Conservation (phyloP, 1,140 invertebrate species). For the Spodoptera litura region DNA sequence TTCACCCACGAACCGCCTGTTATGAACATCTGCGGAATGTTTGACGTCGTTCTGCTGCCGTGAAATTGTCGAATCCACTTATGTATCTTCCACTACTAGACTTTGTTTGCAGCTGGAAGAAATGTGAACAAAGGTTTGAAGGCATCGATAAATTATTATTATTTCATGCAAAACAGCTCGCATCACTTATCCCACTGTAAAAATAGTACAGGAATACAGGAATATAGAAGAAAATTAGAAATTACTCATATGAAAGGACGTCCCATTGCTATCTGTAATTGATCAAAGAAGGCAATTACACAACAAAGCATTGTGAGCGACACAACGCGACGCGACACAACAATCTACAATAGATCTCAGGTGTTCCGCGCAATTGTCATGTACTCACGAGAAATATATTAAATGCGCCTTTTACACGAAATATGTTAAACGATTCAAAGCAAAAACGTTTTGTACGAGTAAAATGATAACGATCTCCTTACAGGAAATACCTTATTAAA, state of each 20-base stretch:
- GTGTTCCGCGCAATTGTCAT: conserved; percentile 33
- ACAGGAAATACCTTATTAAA: no score
- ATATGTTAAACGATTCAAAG: conserved; percentile 5
- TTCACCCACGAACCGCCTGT: background rate
- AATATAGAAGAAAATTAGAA: conserved; percentile 34
- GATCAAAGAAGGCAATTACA: conserved; percentile 44
- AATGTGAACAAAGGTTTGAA: background rate
- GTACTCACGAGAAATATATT: conserved; percentile 13
- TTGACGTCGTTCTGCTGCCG: background rate
- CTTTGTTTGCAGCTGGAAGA: background rate
- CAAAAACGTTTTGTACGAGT: background rate
- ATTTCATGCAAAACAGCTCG: background rate
- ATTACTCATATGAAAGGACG: conserved; percentile 37
- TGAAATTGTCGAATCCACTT: conserved; percentile 9
- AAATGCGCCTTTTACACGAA: background rate
- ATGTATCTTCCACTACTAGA: background rate
- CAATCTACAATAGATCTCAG: conserved; percentile 5
- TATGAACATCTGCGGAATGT: background rate
- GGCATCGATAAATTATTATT: background rate
- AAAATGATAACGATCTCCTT: background rate
- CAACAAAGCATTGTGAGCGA: background rate
- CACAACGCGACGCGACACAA: conserved; percentile 7
- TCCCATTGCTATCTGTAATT: conserved; percentile 32
- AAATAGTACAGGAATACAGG: background rate
- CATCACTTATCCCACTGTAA: background rate